Base-by-base conservation (phyloP, 1,140 invertebrate species). In the Marisa cornuarietis region DNA sequence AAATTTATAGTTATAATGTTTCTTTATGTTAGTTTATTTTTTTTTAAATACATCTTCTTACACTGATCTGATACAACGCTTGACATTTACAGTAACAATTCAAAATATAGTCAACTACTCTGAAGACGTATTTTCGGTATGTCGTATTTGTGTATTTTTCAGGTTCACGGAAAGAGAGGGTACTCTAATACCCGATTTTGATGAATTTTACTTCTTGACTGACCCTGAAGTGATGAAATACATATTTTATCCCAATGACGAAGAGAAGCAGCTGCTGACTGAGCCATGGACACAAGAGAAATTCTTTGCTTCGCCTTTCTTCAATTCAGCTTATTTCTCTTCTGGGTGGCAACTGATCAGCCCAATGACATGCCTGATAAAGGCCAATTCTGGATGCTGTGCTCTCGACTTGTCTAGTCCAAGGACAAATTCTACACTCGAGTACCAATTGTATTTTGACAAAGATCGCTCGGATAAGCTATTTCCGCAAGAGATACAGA, bases 121-220 rank as follows among this genome's bases (percentile, higher is more conserved):
- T n/a, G n/a, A n/a, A n/a, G n/a, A n/a, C n/a, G n/a, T n/a, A n/a
- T n/a, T n/a, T n/a, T n/a, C n/a, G n/a, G n/a, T n/a, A n/a, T n/a
- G n/a, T n/a, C n/a, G n/a, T n/a, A n/a, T n/a, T n/a, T n/a, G n/a
- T n/a, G n/a, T n/a, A n/a, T n/a, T n/a, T n/a, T n/a, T n/a, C n/a
- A n/a, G 31, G 0, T 0, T 42, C 31, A 42, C 31, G 6, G 31
- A 2, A 42, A 42, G 6, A 4, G 1, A 0, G 0, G 31, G 31
- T 1, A 42, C 31, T 6, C 0, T 5, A 7, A n/a, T 0, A 7
- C n/a, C 62, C 18, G 4, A 0, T 63, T 20, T 74, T 9, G 52
- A 74, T 7, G 72, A 74, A 54, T 74, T 54, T 54, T 74, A 54
- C 22, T 74, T 74, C 52, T 51, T 74, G 49, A 74, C 72, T 18